These are phyloP conservation scores for Psittacula echo DNA, from an alignment of 2,797 vertebrate genomes.

Conservation along the genomic window DNA sequence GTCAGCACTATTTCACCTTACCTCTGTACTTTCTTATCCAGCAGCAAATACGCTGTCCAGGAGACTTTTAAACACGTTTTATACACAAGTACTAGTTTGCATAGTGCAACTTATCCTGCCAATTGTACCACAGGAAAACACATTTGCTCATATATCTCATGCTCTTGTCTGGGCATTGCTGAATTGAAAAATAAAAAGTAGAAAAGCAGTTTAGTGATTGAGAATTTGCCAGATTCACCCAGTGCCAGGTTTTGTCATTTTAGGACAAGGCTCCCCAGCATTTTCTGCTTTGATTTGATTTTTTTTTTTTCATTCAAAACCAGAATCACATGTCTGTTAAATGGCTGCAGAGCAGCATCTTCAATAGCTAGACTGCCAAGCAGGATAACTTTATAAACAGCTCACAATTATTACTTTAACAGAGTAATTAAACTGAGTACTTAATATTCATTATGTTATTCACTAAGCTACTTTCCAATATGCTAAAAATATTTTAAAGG, in stretches of 20 bases:
- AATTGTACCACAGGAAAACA: neutral
- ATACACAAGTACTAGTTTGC: neutral
- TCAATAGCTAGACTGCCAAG: neutral
- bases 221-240: neutral
- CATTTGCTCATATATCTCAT: neutral
- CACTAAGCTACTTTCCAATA: conserved; percentile 12
- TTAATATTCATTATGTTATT: conserved; percentile 20
- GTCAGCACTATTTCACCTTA: neutral
- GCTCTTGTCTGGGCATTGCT: neutral
- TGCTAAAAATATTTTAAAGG: neutral
- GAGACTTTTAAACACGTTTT: neutral
- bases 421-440: neutral
- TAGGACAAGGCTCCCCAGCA: neutral
- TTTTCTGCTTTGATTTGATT: neutral
- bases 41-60: neutral
- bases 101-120: neutral
- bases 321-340: neutral
- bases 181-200: neutral
- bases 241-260: neutral
- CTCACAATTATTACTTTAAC: neutral
- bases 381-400: neutral
- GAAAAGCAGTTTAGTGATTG: neutral
- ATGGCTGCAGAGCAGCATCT: neutral
- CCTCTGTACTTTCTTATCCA: neutral
- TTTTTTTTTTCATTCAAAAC: conserved; percentile 17